A percentile compares a stretch with the other conserved stretches of the same genome.
These are phyloP conservation scores for Hippolais icterina DNA, from an alignment of 2,113 vertebrate genomes.

Conservation along the genomic window DNA sequence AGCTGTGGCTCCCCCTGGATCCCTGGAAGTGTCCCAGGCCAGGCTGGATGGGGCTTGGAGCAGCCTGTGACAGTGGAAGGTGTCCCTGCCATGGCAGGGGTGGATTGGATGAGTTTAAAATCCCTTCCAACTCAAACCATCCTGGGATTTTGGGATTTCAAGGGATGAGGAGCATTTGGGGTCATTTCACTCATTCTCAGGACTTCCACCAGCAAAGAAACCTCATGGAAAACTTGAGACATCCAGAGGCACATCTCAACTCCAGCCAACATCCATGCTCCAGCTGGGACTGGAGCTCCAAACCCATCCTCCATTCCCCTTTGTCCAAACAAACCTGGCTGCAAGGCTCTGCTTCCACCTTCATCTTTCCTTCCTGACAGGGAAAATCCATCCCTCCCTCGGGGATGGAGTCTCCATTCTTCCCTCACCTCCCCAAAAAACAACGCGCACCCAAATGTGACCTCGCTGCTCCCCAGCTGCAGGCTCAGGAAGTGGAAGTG, in stretches of 20 bases:
- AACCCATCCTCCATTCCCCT: neutral
- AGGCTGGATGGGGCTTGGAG: fast-evolving
- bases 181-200: neutral
- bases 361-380: neutral
- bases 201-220: neutral
- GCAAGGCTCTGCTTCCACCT: neutral
- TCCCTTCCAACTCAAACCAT: neutral
- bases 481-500: slow-evolving; percentile 36
- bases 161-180: neutral
- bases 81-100: neutral
- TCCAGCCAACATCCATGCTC: neutral
- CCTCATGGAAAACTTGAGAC: neutral
- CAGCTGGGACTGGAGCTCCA: neutral
- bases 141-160: neutral
- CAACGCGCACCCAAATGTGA: neutral
- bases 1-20: neutral
- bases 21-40: neutral
- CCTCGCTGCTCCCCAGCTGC: slow-evolving; percentile 44
- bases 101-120: fast-evolving
- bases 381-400: neutral
- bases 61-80: neutral
- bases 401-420: neutral
- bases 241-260: neutral
- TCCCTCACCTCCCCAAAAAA: neutral
- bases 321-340: neutral